A percentile compares a stretch with the other conserved stretches of the same genome.
Evolutionary conservation across 2,888 invertebrate species (phyloP).

Genomic region (Pristionchus maxplancki): DNA sequence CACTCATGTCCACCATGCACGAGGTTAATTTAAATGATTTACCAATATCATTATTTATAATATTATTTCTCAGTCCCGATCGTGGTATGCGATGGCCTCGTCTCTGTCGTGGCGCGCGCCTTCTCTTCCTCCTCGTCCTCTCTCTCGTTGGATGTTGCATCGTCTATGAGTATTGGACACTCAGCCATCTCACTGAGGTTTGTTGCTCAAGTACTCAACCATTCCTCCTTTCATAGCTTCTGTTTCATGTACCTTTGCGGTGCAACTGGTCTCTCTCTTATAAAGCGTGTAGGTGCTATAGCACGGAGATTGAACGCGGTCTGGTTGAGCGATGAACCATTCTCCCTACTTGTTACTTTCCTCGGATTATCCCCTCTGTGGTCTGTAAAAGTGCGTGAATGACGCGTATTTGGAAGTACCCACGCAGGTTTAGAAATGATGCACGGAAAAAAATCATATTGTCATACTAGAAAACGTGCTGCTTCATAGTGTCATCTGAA

Average conservation of each 20-base stretch:
- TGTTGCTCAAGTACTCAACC: background rate
- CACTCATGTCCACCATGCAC: background rate
- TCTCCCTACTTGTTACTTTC: background rate
- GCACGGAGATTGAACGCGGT: background rate
- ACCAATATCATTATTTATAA: background rate
- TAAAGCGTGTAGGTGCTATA: background rate
- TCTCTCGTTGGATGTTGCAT: background rate
- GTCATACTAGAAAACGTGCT: too few species aligned
- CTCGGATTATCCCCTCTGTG: background rate
- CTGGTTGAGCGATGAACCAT: background rate
- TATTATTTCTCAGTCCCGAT: background rate
- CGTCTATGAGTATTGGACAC: conserved; percentile 25
- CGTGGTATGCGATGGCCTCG: conserved; percentile 43
- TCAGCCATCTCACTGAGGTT: conserved; percentile 6
- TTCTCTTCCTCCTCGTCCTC: background rate
- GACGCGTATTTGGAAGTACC: background rate
- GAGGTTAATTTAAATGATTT: background rate
- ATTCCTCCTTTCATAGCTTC: background rate
- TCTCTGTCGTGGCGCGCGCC: background rate
- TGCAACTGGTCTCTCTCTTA: background rate
- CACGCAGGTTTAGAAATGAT: background rate
- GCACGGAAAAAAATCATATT: too few species aligned
- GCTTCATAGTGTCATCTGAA: too few species aligned
- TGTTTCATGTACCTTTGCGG: too few species aligned
- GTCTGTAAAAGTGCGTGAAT: background rate